Evolutionary conservation across 2,888 invertebrate species (phyloP).

Genomic region (Epiblema foenella): DNA sequence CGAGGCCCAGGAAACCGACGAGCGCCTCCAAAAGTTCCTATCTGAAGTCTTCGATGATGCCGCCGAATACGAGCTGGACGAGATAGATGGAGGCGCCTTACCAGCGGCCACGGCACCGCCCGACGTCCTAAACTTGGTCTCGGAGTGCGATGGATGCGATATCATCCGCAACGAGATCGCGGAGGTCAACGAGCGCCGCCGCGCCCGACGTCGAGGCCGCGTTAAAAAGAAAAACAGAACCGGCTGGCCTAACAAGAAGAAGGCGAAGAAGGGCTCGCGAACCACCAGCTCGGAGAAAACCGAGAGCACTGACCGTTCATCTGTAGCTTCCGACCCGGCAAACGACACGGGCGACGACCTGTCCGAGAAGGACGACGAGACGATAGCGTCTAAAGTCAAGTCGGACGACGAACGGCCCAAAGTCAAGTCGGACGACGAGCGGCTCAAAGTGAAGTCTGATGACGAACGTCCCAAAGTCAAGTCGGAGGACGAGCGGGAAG

Average conservation of each 20-base stretch:
- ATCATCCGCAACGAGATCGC: slow-evolving; percentile 72
- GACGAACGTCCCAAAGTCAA: slow-evolving; percentile 50
- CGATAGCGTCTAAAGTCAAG: slow-evolving; percentile 51
- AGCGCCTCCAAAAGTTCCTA: slow-evolving; percentile 74
- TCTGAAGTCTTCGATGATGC: slow-evolving; percentile 79
- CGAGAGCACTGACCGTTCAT: slow-evolving; percentile 67
- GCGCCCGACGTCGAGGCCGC: slow-evolving; percentile 74
- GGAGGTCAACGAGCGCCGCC: slow-evolving; percentile 56
- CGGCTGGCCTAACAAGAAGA: slow-evolving; percentile 90
- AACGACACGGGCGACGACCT: slow-evolving; percentile 66
- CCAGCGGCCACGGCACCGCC: slow-evolving; percentile 70
- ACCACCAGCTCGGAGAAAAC: slow-evolving; percentile 67
- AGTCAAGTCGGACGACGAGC: slow-evolving; percentile 54
- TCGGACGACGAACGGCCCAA: slow-evolving; percentile 52
- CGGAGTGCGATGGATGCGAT: slow-evolving; percentile 76
- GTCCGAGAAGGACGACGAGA: slow-evolving; percentile 52
- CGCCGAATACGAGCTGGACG: slow-evolving; percentile 72
- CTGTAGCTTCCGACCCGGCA: slow-evolving; percentile 67
- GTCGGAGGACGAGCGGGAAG: slow-evolving; percentile 54
- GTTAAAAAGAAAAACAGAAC: slow-evolving; percentile 91
- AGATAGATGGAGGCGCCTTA: slow-evolving; percentile 56
- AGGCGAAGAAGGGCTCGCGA: slow-evolving; percentile 66
- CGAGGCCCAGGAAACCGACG: slow-evolving; percentile 68
- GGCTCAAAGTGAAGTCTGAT: slow-evolving; percentile 52
- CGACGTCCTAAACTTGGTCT: slow-evolving; percentile 76